Evolutionary conservation across 2,113 vertebrate species (phyloP).

Genomic region (Callorhinus ursinus): DNA sequence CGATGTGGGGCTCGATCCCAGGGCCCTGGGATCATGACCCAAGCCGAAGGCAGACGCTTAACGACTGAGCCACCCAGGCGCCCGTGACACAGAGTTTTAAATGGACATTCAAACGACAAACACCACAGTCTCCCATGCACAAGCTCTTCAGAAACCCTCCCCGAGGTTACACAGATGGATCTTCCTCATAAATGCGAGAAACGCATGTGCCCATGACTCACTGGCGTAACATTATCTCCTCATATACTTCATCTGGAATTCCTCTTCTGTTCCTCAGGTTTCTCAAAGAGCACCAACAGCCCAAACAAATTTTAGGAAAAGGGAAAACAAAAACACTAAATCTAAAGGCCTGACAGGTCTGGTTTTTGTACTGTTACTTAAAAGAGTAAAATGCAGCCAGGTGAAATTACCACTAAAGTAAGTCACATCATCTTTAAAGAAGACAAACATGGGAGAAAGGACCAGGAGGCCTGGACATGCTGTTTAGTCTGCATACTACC

Average conservation of each 20-base stretch:
- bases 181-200: background rate
- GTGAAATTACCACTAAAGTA: background rate
- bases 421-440: background rate
- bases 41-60: no score
- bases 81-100: background rate
- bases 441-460: background rate
- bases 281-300: background rate
- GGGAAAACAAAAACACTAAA: slow-evolving; percentile 1
- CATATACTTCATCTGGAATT: background rate
- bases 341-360: background rate
- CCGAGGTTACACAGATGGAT: fast-evolving
- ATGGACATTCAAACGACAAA: slow-evolving; percentile 1
- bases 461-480: fast-evolving
- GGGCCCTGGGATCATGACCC: no score
- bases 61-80: no score
- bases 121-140: background rate
- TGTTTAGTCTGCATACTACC: background rate
- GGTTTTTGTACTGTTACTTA: background rate
- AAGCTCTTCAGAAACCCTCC: background rate
- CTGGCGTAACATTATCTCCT: background rate
- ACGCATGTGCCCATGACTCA: background rate
- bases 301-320: background rate
- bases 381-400: background rate
- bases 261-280: background rate
- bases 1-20: no score